phyloP scores from a whole-genome alignment of 2,797 vertebrate genomes.

The Parauchenoglanis ngamensis region DNA sequence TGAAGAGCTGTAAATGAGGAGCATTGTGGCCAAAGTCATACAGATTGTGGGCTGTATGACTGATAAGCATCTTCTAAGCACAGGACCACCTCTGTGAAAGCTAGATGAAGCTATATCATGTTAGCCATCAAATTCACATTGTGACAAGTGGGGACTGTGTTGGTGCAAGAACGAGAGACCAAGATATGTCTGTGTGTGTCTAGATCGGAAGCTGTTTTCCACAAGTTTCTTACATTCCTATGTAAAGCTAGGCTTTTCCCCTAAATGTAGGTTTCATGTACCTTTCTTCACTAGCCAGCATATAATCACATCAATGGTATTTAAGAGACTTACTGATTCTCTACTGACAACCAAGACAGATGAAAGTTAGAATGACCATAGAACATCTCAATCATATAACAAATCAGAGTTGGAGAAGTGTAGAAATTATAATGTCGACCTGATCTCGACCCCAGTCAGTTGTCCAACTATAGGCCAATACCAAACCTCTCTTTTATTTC shows the following conservation, averaged over 20 bases:
- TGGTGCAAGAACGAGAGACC: slow-evolving; percentile 16
- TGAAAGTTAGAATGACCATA: neutral
- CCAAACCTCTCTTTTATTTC: too few relatives aligned
- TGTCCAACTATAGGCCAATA: too few relatives aligned
- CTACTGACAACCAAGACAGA: neutral
- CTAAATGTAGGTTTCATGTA: slow-evolving; percentile 31
- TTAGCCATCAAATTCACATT: slow-evolving; percentile 49
- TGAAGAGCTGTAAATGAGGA: slow-evolving; percentile 28
- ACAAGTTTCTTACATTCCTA: slow-evolving; percentile 38
- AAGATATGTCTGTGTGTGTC: slow-evolving; percentile 20
- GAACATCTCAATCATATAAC: neutral
- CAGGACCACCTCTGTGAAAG: slow-evolving; percentile 45
- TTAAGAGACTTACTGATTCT: neutral
- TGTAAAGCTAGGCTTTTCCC: slow-evolving; percentile 27
- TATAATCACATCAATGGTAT: neutral
- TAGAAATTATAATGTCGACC: neutral
- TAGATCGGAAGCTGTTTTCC: neutral
- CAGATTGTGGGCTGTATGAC: slow-evolving; percentile 41
- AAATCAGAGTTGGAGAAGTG: neutral
- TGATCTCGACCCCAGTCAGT: too few relatives aligned
- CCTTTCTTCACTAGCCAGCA: neutral
- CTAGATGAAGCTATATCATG: slow-evolving; percentile 33
- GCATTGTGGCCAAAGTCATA: neutral
- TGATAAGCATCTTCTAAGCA: slow-evolving; percentile 48
- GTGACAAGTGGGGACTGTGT: slow-evolving; percentile 25